These are phyloP conservation scores for Rhynchotus rufescens DNA, from an alignment of 2,797 vertebrate species.

Conservation along the genomic window DNA sequence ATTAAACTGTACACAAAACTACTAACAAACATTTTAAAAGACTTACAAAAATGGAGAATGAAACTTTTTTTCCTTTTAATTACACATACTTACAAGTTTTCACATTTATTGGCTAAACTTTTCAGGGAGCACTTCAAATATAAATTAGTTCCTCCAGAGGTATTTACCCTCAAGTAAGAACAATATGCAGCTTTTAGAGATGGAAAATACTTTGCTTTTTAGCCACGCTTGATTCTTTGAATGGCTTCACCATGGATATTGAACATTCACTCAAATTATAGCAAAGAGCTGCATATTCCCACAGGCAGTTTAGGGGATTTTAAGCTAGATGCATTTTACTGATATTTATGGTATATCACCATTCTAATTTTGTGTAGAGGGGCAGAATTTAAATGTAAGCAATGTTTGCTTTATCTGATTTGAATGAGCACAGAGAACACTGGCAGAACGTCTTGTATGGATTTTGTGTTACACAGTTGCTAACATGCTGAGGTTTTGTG, in stretches of 20 bases:
- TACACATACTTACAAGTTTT: conserved; percentile 76
- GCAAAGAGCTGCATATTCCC: conserved; percentile 10
- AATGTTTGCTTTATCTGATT: conserved; percentile 1
- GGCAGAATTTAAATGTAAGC: neutral
- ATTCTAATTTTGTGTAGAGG: neutral
- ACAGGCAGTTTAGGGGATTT: neutral
- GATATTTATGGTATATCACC: neutral
- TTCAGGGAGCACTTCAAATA: conserved; percentile 32
- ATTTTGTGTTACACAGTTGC: conserved; percentile 1
- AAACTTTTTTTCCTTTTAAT: conserved; percentile 53
- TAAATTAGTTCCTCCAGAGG: neutral
- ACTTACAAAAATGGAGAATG: conserved; percentile 73
- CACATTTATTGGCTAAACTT: conserved; percentile 68
- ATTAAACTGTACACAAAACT: conserved; percentile 71
- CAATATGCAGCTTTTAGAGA: neutral
- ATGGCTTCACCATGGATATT: neutral
- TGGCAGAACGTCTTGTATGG: conserved; percentile 20
- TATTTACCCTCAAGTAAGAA: neutral
- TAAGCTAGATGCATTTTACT: neutral
- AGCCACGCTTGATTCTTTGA: neutral
- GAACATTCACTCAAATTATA: neutral
- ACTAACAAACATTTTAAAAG: conserved; percentile 72
- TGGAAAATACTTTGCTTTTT: neutral
- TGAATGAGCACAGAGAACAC: conserved; percentile 42
- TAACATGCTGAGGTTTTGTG: neutral